phyloP scores from a whole-genome alignment of 1,140 invertebrate species.

The Eumeta japonica region DNA sequence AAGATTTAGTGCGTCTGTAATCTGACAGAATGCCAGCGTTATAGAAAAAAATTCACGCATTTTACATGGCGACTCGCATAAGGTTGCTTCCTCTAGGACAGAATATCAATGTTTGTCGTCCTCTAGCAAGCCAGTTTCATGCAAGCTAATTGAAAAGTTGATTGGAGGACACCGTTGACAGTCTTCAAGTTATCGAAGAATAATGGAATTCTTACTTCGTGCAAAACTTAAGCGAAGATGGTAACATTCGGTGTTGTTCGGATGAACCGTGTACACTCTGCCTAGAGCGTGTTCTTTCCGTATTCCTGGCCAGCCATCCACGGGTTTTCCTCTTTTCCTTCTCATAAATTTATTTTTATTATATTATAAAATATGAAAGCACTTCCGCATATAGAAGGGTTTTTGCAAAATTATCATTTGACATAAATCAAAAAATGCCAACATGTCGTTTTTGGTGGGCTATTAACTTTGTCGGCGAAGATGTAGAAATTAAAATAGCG shows the following conservation, averaged over 20 bases:
- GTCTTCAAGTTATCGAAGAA: slow-evolving; percentile 15
- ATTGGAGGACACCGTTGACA: slow-evolving; percentile 11
- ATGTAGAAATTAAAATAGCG: slow-evolving; percentile 19
- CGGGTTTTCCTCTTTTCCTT: slow-evolving; percentile 9
- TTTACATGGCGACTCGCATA: too few species aligned
- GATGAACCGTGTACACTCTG: slow-evolving; percentile 17
- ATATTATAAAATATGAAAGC: slow-evolving; percentile 17
- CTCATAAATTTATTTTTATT: slow-evolving; percentile 18
- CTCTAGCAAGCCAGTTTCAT: background rate
- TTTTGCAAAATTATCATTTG: slow-evolving; percentile 17
- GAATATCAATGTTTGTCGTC: slow-evolving; percentile 2
- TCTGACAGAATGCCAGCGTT: too few species aligned
- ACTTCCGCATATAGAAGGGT: too few species aligned
- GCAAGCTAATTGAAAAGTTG: slow-evolving; percentile 18
- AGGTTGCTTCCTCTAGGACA: too few species aligned
- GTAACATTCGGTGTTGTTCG: slow-evolving; percentile 14
- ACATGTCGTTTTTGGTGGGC: slow-evolving; percentile 16
- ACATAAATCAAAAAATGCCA: slow-evolving; percentile 21
- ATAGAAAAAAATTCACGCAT: too few species aligned
- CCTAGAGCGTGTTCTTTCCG: slow-evolving; percentile 14
- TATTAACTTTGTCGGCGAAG: slow-evolving; percentile 12
- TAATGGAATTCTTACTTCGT: slow-evolving; percentile 12
- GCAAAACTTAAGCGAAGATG: too few species aligned
- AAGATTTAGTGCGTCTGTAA: too few species aligned
- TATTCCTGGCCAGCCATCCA: slow-evolving; percentile 14